phyloP scores from a whole-genome alignment of 2,888 invertebrate species.

The Eupithecia centaureata region DNA sequence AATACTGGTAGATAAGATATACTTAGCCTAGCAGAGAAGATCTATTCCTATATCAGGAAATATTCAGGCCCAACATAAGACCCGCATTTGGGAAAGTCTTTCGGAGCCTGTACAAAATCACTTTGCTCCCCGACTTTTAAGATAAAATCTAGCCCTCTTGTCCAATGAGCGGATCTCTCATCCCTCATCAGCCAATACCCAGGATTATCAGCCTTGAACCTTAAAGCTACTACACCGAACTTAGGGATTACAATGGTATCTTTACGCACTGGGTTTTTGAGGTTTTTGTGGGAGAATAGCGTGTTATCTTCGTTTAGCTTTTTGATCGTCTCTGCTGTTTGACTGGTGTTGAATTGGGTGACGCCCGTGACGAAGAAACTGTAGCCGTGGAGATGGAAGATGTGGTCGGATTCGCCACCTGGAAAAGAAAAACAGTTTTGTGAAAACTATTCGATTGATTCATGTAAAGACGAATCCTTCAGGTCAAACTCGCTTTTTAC shows the following conservation, averaged over 20 bases:
- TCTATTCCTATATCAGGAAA: conserved; percentile 82
- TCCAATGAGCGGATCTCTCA: conserved; percentile 89
- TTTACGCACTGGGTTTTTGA: conserved; percentile 86
- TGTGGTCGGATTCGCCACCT: conserved; percentile 87
- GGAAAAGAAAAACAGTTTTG: conserved; percentile 45
- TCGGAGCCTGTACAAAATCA: conserved; percentile 87
- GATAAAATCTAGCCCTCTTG: conserved; percentile 89
- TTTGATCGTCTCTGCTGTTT: conserved; percentile 80
- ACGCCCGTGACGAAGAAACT: conserved; percentile 87
- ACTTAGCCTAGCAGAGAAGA: not conserved
- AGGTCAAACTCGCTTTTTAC: no score
- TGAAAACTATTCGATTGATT: no score
- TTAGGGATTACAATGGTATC: conserved; percentile 90
- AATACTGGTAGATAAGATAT: not conserved
- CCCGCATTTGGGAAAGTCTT: conserved; percentile 91
- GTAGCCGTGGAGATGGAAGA: conserved; percentile 91
- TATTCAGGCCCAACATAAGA: conserved; percentile 90
- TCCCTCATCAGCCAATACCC: conserved; percentile 93
- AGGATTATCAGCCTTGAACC: conserved; percentile 90
- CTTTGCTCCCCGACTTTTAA: conserved; percentile 87
- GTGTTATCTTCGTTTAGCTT: conserved; percentile 83
- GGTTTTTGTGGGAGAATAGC: conserved; percentile 82
- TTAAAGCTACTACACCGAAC: conserved; percentile 87
- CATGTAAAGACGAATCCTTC: no score
- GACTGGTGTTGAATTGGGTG: conserved; percentile 77